Evolutionary conservation across 2,888 invertebrate species (phyloP).

Genomic region (Ophion costatus): DNA sequence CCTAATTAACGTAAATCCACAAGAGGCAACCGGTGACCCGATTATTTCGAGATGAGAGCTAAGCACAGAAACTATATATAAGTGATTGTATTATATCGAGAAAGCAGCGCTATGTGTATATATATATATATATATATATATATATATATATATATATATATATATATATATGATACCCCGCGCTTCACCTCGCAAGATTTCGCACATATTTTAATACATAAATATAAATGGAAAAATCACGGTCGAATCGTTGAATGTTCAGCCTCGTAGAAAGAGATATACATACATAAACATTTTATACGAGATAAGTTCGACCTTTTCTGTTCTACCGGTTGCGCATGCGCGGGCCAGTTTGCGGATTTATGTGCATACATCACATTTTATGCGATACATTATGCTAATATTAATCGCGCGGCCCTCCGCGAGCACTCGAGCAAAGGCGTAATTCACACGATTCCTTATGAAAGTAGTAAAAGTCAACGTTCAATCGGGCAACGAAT

Average conservation of each 20-base stretch:
- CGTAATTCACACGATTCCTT: slow-evolving; percentile 30
- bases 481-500: slow-evolving; percentile 13
- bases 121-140: slow-evolving; percentile 21
- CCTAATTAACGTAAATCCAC: slow-evolving; percentile 71
- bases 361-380: slow-evolving; percentile 37
- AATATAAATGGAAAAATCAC: slow-evolving; percentile 22
- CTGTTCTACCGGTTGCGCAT: background rate
- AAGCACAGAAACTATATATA: slow-evolving; percentile 26
- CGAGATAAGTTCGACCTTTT: slow-evolving; percentile 2
- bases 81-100: slow-evolving; percentile 49
- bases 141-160: background rate
- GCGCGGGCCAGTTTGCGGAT: slow-evolving; percentile 5
- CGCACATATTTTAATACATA: slow-evolving; percentile 41
- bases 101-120: slow-evolving; percentile 27
- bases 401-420: slow-evolving; percentile 28
- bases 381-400: slow-evolving; percentile 24
- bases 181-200: slow-evolving; percentile 8
- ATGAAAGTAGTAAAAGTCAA: slow-evolving; percentile 7
- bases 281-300: slow-evolving; percentile 2
- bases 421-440: slow-evolving; percentile 32
- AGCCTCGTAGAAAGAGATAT: slow-evolving; percentile 1
- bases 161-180: background rate
- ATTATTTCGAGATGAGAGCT: slow-evolving; percentile 58
- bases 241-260: slow-evolving; percentile 36
- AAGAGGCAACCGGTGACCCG: slow-evolving; percentile 68